A percentile compares a stretch with the other conserved stretches of the same genome.
phyloP scores from a whole-genome alignment of 2,797 vertebrate species.

The Periophthalmus magnuspinnatus region DNA sequence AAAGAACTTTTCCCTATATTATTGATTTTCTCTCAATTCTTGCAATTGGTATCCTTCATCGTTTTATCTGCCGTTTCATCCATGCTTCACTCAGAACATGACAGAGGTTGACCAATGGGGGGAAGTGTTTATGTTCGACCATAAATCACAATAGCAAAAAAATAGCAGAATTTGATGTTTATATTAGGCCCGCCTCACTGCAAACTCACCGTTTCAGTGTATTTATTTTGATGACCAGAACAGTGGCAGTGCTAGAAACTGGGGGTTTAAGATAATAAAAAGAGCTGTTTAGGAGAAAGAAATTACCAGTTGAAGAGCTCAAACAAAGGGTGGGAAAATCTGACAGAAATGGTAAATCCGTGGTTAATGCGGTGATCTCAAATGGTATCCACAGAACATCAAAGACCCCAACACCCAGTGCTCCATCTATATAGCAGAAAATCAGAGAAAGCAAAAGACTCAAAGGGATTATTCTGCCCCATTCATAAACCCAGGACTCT shows the following conservation, averaged over 20 bases:
- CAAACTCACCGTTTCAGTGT: not conserved
- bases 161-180: not conserved
- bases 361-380: slow-evolving; percentile 65
- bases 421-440: not conserved
- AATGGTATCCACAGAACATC: slow-evolving; percentile 70
- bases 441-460: slow-evolving; percentile 66
- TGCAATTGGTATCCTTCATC: not conserved
- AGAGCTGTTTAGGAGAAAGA: slow-evolving; percentile 32
- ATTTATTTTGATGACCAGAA: slow-evolving; percentile 10
- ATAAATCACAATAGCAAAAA: no score
- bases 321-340: slow-evolving; percentile 34
- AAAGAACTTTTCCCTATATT: no score
- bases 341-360: slow-evolving; percentile 66
- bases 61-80: no score
- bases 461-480: slow-evolving; percentile 68
- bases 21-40: not conserved
- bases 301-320: slow-evolving; percentile 37
- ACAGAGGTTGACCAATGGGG: not conserved
- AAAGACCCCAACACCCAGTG: slow-evolving; percentile 44
- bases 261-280: slow-evolving; percentile 25
- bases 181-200: not conserved
- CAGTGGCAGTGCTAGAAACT: slow-evolving; percentile 30
- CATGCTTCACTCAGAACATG: not conserved
- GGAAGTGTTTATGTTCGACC: not conserved
- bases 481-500: slow-evolving; percentile 37